A percentile compares a stretch with the other conserved stretches of the same genome.
Evolutionary conservation across 2,797 vertebrate genomes (phyloP).

Genomic region (Huso huso): DNA sequence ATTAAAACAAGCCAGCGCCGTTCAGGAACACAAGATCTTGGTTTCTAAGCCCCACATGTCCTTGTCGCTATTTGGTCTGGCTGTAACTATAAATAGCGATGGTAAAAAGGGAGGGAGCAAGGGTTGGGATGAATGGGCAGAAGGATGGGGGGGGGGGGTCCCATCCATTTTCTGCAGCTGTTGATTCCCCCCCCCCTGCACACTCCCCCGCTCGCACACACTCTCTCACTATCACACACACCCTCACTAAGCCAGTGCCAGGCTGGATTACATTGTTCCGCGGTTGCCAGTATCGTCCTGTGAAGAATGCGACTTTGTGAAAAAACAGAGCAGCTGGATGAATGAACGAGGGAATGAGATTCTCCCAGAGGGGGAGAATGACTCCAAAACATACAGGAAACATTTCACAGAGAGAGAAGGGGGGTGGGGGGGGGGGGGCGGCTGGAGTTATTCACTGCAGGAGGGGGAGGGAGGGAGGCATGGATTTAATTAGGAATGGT

Average conservation of each 20-base stretch:
- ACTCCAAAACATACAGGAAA: constrained; percentile 1
- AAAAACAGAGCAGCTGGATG: neutral
- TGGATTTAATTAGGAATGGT: constrained; percentile 28
- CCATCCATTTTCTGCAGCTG: neutral
- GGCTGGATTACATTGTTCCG: neutral
- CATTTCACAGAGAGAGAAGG: neutral
- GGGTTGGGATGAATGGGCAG: too few relatives aligned
- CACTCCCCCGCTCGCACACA: neutral
- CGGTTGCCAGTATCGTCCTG: neutral
- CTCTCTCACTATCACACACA: neutral
- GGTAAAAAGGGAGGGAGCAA: too few relatives aligned
- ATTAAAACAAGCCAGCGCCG: too few relatives aligned
- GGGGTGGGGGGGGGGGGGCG: neutral
- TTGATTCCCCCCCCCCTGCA: neutral
- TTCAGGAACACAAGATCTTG: too few relatives aligned
- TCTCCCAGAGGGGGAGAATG: neutral
- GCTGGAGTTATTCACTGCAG: constrained; percentile 25
- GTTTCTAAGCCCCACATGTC: neutral
- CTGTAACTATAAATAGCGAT: too few relatives aligned
- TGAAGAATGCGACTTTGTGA: neutral
- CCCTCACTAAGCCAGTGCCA: neutral
- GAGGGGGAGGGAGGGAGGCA: constrained; percentile 9
- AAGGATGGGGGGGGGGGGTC: neutral
- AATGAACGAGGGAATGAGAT: neutral
- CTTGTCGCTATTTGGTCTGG: too few relatives aligned